Percentiles rank a stretch among this genome's conserved stretches.
phyloP scores from a whole-genome alignment of 2,888 invertebrate genomes.

The Frankliniella fusca region DNA sequence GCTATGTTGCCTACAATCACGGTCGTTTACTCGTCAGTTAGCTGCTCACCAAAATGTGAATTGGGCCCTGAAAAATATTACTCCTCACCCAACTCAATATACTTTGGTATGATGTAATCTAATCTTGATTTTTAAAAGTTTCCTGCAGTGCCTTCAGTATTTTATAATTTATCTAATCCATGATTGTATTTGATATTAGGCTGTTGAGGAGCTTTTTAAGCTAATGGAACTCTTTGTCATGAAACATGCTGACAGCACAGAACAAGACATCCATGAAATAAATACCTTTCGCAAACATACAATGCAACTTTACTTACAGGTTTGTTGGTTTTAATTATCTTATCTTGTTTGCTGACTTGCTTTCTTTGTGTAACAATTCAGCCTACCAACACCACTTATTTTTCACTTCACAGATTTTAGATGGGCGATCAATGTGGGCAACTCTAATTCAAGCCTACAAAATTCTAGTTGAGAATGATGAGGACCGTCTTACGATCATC shows the following conservation, averaged over 20 bases:
- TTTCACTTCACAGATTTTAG: conserved; percentile 57
- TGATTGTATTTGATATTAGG: conserved; percentile 48
- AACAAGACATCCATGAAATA: conserved; percentile 76
- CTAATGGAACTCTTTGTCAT: conserved; percentile 83
- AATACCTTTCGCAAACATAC: conserved; percentile 79
- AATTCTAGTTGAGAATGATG: conserved; percentile 82
- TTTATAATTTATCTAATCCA: not conserved
- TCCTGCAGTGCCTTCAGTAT: not conserved
- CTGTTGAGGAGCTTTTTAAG: conserved; percentile 87
- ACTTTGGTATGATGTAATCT: conserved; percentile 56
- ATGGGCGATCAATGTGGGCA: conserved; percentile 88
- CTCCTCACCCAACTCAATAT: conserved; percentile 92
- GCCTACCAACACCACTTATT: not conserved
- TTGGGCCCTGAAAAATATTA: conserved; percentile 95
- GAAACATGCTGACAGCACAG: conserved; percentile 72
- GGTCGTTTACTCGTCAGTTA: conserved; percentile 76
- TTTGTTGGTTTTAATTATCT: conserved; percentile 42
- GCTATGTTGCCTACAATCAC: conserved; percentile 85
- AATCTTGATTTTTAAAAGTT: conserved; percentile 29
- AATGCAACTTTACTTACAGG: conserved; percentile 80
- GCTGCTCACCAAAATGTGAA: conserved; percentile 92
- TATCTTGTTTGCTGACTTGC: conserved; percentile 8
- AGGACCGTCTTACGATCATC: conserved; percentile 84
- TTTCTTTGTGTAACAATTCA: not conserved
- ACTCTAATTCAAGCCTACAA: conserved; percentile 87